A percentile compares a stretch with the other conserved stretches of the same genome.
phyloP scores from a whole-genome alignment of 2,797 vertebrate species.

The Mus caroli region DNA sequence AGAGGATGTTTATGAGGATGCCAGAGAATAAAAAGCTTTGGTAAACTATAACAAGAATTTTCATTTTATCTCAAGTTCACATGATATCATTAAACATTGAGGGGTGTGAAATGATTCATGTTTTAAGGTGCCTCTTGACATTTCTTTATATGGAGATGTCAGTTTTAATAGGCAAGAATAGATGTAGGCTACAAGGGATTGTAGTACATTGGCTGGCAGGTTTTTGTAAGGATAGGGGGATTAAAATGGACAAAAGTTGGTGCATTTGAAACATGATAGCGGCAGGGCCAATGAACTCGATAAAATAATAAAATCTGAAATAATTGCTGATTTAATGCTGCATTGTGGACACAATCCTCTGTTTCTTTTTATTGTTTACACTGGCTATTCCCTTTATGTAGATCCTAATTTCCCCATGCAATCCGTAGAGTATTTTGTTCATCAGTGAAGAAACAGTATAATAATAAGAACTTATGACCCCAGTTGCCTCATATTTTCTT shows the following conservation, averaged over 20 bases:
- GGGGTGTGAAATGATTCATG: neutral
- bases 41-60: neutral
- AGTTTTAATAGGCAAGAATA: constrained; percentile 1
- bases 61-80: neutral
- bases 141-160: neutral
- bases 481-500: neutral
- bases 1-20: neutral
- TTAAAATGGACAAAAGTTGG: neutral
- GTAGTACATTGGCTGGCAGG: neutral
- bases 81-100: neutral
- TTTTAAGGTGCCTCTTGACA: neutral
- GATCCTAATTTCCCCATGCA: neutral
- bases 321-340: neutral
- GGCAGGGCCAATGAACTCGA: neutral
- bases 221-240: neutral
- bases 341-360: neutral
- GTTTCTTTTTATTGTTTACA: neutral
- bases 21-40: neutral
- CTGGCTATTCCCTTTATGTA: neutral
- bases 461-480: neutral
- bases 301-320: neutral
- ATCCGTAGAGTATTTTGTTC: neutral
- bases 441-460: neutral
- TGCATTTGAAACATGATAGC: neutral
- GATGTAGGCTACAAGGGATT: neutral